Base-by-base conservation (phyloP, 2,888 invertebrate species). In the Limnephilus rhombicus region DNA sequence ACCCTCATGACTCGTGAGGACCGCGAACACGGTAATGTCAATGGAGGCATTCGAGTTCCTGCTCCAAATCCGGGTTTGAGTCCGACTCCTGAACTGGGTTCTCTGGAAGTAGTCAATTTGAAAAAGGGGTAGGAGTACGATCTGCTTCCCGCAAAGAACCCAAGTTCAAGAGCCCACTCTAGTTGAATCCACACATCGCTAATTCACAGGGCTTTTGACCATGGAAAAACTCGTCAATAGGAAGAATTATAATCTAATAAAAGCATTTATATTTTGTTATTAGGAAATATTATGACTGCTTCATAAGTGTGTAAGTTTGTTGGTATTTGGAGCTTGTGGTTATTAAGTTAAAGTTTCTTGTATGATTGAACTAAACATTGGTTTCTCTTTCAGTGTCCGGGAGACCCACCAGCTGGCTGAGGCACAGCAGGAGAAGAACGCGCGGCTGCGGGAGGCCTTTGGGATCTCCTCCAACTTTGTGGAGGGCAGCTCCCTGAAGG, bases 331-430 rank as follows among this genome's bases (percentile, higher is more conserved):
- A 68, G 68, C 68, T 24, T 68, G 68, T 9, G 24, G n/a, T 68
- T 68, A 68, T 24, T 68, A 68, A 68, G 7, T 68, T 68, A 9
- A 68, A 68, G 24, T 24, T 68, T 68, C n/a, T 68, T 68, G 7
- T 7, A 7, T 68, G 1, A 68, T 5, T 68, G n/a, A 68, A 68
- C 9, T 68, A 68, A 68, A 68, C 15, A n/a, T 49, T 93, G 93
- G 93, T 37, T 83, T 83, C 24, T 83, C 91, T 95, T 95, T 18
- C 96, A 99, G 99, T 96, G 98, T 98, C 93, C 98, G 98, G 93
- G 99, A 99, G 95, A 99, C 99, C 87, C 99, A 99, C 96, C 98
- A 99, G 95, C 97, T 99, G 94, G 99, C 99, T 1, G 99, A 99
- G 95, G 99, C 99, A 41, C 99, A 99, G 95, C 98, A 98, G 94